These are phyloP conservation scores for Microtus oregoni DNA, from an alignment of 2,113 vertebrate genomes.

Conservation along the genomic window DNA sequence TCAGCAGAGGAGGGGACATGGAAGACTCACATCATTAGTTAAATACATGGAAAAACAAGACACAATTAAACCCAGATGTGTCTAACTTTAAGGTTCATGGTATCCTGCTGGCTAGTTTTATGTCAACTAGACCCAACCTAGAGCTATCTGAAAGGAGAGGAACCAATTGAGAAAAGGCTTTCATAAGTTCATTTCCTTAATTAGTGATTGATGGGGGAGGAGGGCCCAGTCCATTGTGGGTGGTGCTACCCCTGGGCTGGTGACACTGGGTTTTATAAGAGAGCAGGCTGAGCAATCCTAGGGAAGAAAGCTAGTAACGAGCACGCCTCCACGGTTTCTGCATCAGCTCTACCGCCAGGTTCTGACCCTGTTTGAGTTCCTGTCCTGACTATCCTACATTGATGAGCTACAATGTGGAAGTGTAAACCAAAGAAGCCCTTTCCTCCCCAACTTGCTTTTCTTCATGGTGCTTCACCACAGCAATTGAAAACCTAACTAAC, in stretches of 20 bases:
- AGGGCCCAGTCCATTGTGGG: not conserved
- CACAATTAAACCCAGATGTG: slow-evolving; percentile 21
- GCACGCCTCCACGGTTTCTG: not conserved
- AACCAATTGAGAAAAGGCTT: not conserved
- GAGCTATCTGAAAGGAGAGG: not conserved
- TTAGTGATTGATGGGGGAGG: not conserved
- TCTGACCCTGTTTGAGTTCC: not conserved
- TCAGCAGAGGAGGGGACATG: slow-evolving; percentile 47
- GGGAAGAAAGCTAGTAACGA: not conserved
- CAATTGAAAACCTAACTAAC: not conserved
- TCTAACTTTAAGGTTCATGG: slow-evolving; percentile 26
- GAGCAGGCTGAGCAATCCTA: not conserved
- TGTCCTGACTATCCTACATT: not conserved
- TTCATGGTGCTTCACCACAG: not conserved
- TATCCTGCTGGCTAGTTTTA: not conserved
- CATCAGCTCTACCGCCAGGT: not conserved
- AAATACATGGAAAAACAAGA: slow-evolving; percentile 8
- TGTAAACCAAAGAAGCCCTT: not conserved
- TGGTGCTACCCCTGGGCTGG: not conserved
- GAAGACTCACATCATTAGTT: not conserved
- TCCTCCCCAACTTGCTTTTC: not conserved
- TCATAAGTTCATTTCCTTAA: not conserved
- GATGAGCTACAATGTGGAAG: not conserved
- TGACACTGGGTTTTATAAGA: not conserved
- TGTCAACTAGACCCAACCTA: not conserved